phyloP scores from a whole-genome alignment of 1,140 invertebrate species.

The Cyphomyrmex costatus region DNA sequence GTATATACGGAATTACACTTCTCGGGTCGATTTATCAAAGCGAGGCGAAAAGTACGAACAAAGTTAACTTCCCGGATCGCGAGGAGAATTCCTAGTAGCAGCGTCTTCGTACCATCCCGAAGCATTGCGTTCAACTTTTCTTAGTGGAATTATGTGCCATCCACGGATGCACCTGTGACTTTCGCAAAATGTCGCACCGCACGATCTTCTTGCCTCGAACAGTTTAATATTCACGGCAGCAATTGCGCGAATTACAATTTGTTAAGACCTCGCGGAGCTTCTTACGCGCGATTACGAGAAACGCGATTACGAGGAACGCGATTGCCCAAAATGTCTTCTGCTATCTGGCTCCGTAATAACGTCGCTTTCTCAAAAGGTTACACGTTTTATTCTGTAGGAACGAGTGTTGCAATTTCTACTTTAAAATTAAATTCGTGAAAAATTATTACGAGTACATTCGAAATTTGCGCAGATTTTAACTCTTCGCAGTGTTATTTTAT shows the following conservation, averaged over 20 bases:
- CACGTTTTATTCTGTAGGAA: neutral
- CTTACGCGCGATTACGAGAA: conserved; percentile 4
- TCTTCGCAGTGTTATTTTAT: no score
- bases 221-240: conserved; percentile 42
- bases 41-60: conserved; percentile 13
- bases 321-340: neutral
- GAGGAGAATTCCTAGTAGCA: conserved; percentile 15
- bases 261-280: neutral
- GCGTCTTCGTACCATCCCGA: neutral
- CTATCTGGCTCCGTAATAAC: neutral
- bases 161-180: conserved; percentile 28
- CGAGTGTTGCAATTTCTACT: no score
- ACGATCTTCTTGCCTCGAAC: conserved; percentile 7
- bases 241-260: conserved; percentile 42
- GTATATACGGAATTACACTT: conserved; percentile 13
- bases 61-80: conserved; percentile 38
- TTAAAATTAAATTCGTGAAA: no score
- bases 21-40: conserved; percentile 38
- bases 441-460: no score
- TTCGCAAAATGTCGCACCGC: neutral
- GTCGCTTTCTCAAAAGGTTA: conserved; percentile 20
- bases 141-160: neutral
- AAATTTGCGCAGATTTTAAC: no score
- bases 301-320: neutral
- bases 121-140: conserved; percentile 36